phyloP scores from a whole-genome alignment of 2,888 invertebrate species.

The Meandrusa payeni region DNA sequence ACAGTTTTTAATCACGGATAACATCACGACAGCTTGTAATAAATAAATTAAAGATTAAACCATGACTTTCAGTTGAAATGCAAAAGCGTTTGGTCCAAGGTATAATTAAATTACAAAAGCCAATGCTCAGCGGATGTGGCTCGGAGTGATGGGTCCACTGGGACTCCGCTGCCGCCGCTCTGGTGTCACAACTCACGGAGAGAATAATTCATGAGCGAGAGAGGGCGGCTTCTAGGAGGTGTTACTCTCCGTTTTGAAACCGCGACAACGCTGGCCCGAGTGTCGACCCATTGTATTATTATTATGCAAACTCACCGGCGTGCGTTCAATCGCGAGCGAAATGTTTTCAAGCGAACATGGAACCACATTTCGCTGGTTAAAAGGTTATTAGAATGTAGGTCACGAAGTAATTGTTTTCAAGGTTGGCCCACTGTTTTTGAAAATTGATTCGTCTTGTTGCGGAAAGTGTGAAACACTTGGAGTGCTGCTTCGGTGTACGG shows the following conservation, averaged over 20 bases:
- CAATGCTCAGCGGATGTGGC: slow-evolving; percentile 1
- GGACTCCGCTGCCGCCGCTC: slow-evolving; percentile 26
- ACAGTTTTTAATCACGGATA: no score
- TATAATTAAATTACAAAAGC: slow-evolving; percentile 22
- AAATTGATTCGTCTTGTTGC: slow-evolving; percentile 25
- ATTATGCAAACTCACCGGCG: slow-evolving; percentile 71
- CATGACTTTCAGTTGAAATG: background rate
- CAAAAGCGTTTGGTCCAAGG: slow-evolving; percentile 14
- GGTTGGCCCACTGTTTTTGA: slow-evolving; percentile 40
- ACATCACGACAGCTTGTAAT: no score
- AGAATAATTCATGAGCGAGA: slow-evolving; percentile 69
- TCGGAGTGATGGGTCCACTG: slow-evolving; percentile 22
- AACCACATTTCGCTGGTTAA: slow-evolving; percentile 57
- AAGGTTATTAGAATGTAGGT: slow-evolving; percentile 75
- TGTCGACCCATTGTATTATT: slow-evolving; percentile 64
- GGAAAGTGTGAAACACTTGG: no score
- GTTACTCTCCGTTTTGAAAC: slow-evolving; percentile 66
- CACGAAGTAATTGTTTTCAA: slow-evolving; percentile 55
- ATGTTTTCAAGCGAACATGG: slow-evolving; percentile 51
- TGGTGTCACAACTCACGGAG: slow-evolving; percentile 52
- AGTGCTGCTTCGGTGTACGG: no score
- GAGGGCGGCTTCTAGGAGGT: slow-evolving; percentile 53
- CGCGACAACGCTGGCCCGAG: slow-evolving; percentile 37
- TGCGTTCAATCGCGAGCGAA: slow-evolving; percentile 41
- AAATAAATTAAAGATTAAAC: background rate